Evolutionary conservation across 2,113 vertebrate genomes (phyloP).

Genomic region (Hippocampus mohnikei): DNA sequence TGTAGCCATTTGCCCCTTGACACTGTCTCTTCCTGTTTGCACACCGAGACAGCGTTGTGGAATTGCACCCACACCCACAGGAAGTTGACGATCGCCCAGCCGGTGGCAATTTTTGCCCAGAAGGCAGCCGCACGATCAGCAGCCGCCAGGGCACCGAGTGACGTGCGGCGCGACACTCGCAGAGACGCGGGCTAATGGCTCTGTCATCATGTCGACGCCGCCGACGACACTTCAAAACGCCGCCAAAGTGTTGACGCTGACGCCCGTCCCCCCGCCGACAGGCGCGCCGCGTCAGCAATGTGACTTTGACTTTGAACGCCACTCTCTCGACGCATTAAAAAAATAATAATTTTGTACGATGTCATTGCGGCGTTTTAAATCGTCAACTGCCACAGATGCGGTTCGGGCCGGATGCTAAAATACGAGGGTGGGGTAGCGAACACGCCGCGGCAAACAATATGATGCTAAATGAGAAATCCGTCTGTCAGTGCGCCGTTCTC

Average conservation of each 20-base stretch:
- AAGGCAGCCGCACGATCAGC: slow-evolving; percentile 39
- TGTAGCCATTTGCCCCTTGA: neutral
- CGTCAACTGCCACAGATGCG: neutral
- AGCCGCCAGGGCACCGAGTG: slow-evolving; percentile 39
- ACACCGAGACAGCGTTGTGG: slow-evolving; percentile 20
- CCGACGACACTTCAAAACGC: slow-evolving; percentile 45
- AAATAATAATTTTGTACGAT: neutral
- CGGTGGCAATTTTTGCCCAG: slow-evolving; percentile 38
- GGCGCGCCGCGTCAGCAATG: slow-evolving; percentile 9
- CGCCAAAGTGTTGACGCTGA: slow-evolving; percentile 13
- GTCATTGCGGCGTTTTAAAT: neutral
- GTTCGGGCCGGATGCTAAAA: too few relatives aligned
- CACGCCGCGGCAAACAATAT: too few relatives aligned
- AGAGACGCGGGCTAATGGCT: slow-evolving; percentile 49
- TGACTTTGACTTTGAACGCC: slow-evolving; percentile 18
- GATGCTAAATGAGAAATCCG: too few relatives aligned
- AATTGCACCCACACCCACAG: slow-evolving; percentile 41
- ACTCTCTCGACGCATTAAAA: neutral
- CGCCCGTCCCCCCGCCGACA: slow-evolving; percentile 30
- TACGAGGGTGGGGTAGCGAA: too few relatives aligned
- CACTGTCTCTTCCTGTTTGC: slow-evolving; percentile 41
- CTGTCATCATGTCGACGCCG: slow-evolving; percentile 49
- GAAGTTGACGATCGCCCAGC: slow-evolving; percentile 55
- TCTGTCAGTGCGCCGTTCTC: too few relatives aligned
- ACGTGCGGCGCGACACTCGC: slow-evolving; percentile 47